Evolutionary conservation across 1,140 invertebrate genomes (phyloP).

Genomic region (Popillia japonica): DNA sequence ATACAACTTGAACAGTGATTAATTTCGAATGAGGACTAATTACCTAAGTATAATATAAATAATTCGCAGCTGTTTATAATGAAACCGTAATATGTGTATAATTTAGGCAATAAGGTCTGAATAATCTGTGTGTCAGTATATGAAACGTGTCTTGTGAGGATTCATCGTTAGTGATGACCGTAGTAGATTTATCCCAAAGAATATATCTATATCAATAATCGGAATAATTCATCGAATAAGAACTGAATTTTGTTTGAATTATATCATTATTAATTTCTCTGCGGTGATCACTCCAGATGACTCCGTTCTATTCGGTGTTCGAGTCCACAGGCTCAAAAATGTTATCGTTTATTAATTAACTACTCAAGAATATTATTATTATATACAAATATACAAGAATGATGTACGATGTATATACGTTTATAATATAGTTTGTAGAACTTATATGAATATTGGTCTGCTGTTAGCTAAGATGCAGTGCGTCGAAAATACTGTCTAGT

Average conservation of each 20-base stretch:
- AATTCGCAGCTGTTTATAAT: not conserved
- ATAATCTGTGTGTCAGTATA: constrained; percentile 1
- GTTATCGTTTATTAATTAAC: not conserved
- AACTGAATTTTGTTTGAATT: not conserved
- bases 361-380: constrained; percentile 27
- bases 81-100: not conserved
- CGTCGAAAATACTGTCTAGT: constrained; percentile 38
- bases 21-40: not conserved
- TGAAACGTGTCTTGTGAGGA: constrained; percentile 9
- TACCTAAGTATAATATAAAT: not conserved
- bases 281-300: not conserved
- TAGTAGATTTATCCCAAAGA: not conserved
- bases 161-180: not conserved
- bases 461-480: constrained; percentile 36
- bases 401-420: constrained; percentile 38
- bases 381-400: constrained; percentile 31
- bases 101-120: constrained; percentile 20
- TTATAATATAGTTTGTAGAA: constrained; percentile 38
- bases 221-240: too few species aligned
- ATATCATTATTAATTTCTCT: not conserved
- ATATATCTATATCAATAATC: too few species aligned
- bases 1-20: constrained; percentile 5
- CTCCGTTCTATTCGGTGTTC: not conserved
- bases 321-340: constrained; percentile 25
- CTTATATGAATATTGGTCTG: constrained; percentile 22